Percentiles rank a stretch among this genome's conserved stretches.
These are phyloP conservation scores for Chrysotoxum bicinctum DNA, from an alignment of 2,888 invertebrate genomes.

Conservation along the genomic window DNA sequence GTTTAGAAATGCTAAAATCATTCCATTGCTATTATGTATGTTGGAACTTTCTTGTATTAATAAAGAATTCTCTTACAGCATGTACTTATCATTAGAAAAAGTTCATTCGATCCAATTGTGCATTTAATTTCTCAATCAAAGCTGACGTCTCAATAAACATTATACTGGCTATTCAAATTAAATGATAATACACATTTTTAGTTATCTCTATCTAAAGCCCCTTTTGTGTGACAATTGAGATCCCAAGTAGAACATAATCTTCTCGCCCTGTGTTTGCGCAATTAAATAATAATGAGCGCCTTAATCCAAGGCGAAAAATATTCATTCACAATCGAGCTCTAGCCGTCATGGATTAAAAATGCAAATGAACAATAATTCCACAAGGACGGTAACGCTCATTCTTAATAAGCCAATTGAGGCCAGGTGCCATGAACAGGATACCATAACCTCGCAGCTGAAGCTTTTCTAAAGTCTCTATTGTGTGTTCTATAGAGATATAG, in stretches of 20 bases:
- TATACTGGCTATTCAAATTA: not conserved
- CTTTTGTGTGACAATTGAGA: not conserved
- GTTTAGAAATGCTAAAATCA: too few species aligned
- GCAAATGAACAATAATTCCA: constrained; percentile 30
- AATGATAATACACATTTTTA: not conserved
- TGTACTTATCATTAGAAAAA: not conserved
- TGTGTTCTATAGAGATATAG: not conserved
- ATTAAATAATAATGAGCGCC: constrained; percentile 19
- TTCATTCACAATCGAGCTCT: not conserved
- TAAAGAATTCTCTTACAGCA: too few species aligned
- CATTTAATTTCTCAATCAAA: not conserved
- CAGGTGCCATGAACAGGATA: not conserved
- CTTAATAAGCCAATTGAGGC: constrained; percentile 4
- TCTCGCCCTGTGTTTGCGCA: not conserved
- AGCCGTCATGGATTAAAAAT: constrained; percentile 8
- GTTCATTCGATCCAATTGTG: not conserved
- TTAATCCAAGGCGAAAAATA: not conserved
- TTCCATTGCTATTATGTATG: too few species aligned
- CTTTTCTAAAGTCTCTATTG: not conserved
- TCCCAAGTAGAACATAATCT: not conserved
- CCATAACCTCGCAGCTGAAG: not conserved
- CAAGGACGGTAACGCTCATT: not conserved
- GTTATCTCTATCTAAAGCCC: not conserved
- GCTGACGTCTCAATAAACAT: not conserved
- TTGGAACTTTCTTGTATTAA: too few species aligned